A percentile compares a stretch with the other conserved stretches of the same genome.
Evolutionary conservation across 2,113 vertebrate species (phyloP).

Genomic region (Gymnogyps californianus): DNA sequence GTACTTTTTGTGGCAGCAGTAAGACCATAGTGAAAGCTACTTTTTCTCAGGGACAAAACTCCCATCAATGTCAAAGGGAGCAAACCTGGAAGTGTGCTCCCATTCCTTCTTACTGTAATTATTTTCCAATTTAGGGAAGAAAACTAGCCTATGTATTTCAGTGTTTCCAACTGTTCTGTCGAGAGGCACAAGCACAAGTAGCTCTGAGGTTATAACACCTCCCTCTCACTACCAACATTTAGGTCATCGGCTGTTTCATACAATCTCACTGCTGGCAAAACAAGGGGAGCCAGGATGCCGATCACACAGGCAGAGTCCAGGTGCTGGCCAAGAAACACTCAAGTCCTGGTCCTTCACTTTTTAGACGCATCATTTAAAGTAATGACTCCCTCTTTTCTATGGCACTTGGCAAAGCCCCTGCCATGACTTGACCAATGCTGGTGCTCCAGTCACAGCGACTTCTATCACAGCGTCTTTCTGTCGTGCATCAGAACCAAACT

Average conservation of each 20-base stretch:
- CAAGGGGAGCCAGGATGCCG: not conserved
- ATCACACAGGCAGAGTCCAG: not conserved
- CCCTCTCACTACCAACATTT: not conserved
- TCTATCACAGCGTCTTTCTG: not conserved
- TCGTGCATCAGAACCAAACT: not conserved
- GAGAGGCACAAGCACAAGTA: not conserved
- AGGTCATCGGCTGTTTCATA: not conserved
- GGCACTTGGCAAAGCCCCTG: not conserved
- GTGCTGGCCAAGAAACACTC: not conserved
- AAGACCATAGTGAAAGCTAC: not conserved
- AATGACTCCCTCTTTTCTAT: not conserved
- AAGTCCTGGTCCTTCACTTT: not conserved
- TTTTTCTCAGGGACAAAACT: not conserved
- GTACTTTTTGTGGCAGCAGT: not conserved
- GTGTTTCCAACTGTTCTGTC: not conserved
- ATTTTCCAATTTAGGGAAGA: not conserved
- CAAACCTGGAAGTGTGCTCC: not conserved
- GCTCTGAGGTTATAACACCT: not conserved
- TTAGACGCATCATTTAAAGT: not conserved
- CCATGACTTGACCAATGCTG: accelerated
- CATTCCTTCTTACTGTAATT: not conserved
- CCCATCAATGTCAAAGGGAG: not conserved
- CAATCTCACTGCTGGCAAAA: not conserved
- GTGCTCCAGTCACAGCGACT: not conserved
- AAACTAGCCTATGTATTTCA: not conserved